These are phyloP conservation scores for Bergia puertoricense DNA, from an alignment of 92 coral and sea anemone genomes.

Conservation along the genomic window DNA sequence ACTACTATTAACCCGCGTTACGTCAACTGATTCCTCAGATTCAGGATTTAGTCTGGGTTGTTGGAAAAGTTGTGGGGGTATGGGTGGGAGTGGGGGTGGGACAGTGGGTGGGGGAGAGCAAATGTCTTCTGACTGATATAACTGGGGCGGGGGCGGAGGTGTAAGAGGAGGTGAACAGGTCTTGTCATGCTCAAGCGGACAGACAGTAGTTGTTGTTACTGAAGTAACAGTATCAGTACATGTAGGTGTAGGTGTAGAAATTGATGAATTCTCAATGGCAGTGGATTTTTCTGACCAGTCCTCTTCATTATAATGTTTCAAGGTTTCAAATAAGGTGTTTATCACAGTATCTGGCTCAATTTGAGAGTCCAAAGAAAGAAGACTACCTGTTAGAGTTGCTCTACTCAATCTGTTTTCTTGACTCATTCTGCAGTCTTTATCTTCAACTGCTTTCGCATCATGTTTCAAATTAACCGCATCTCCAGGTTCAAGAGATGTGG, in stretches of 20 bases:
- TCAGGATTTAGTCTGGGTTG: background rate
- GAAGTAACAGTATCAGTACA: background rate
- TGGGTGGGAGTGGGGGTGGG: conserved; percentile 64
- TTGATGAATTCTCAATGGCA: background rate
- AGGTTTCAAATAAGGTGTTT: conserved; percentile 30
- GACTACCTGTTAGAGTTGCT: conserved; percentile 38
- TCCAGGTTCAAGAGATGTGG: conserved; percentile 38
- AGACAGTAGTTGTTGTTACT: background rate
- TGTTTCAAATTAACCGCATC: conserved; percentile 31
- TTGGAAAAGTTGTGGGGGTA: conserved; percentile 49
- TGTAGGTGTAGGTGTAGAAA: background rate
- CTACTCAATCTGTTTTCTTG: conserved; percentile 18
- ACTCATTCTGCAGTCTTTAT: background rate
- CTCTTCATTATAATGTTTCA: conserved; percentile 36
- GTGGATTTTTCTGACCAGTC: conserved; percentile 16
- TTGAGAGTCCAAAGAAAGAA: conserved; percentile 25
- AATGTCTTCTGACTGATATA: conserved; percentile 18
- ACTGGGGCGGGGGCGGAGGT: conserved; percentile 32
- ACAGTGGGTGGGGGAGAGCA: conserved; percentile 57
- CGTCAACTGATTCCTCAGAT: conserved; percentile 23
- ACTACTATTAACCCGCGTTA: conserved; percentile 50
- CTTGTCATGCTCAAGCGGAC: background rate
- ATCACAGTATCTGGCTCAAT: conserved; percentile 44
- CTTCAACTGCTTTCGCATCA: background rate
- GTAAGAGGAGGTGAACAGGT: background rate